Base-by-base conservation (phyloP, 2,888 invertebrate genomes). In the Nipponacmea schrenckii region DNA sequence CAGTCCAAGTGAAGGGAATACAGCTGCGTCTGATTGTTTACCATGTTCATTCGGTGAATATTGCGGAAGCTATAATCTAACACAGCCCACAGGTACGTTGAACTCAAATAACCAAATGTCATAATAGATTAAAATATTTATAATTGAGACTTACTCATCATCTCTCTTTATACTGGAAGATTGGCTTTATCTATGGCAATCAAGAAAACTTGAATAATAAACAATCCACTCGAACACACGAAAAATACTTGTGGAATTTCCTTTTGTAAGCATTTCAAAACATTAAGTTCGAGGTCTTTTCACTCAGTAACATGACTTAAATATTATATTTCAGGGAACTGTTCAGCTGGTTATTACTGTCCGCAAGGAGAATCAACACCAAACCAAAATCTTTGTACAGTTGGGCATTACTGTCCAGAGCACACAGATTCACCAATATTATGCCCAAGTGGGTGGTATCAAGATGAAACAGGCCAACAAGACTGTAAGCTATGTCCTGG, bases 261-360 rank as follows among this genome's bases (percentile, higher is more conserved):
- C n/a, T n/a, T n/a, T n/a, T n/a, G n/a, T n/a, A n/a, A n/a, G n/a
- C n/a, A n/a, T n/a, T n/a, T n/a, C n/a, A n/a, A n/a, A 31, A 31
- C 5, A 31, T 31, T 3, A 31, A 31, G 31, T 5, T 31, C 31
- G 5, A 31, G 2, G 31, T 31, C 31, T 31, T n/a, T n/a, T n/a
- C n/a, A n/a, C n/a, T 31, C 31, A 31, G 31, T 31, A 8, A 8
- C 39, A 39, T 39, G 3, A 39, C 39, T 39, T 0, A 8, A 39
- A 39, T 39, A 39, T 39, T 8, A 39, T 39, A 7, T 39, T 39
- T 0, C 74, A 85, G 86, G 86, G 48, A 84, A 85, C 73, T 87
- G 87, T 72, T 77, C 71, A 66, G 81, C 81, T 39, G 88, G 88
- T 5, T 87, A 79, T 76, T 88, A 86, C 80, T 88, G 88, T 71